Evolutionary conservation across 2,113 vertebrate species (phyloP).

Genomic region (Ploceus nigricollis): DNA sequence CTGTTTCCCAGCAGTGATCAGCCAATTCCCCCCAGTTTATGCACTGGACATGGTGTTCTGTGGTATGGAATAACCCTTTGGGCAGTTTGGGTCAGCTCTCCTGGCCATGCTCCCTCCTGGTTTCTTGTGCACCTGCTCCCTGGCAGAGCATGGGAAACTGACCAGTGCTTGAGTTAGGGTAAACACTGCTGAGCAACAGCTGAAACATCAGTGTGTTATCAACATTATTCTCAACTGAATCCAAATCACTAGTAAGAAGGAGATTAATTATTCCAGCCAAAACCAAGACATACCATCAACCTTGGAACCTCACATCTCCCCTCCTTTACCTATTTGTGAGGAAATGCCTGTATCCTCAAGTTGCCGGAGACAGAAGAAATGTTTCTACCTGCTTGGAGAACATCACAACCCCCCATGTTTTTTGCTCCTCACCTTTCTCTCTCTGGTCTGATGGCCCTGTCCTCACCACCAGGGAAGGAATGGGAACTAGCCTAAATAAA

Average conservation of each 20-base stretch:
- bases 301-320: background rate
- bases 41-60: background rate
- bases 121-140: background rate
- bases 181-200: background rate
- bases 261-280: background rate
- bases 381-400: background rate
- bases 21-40: background rate
- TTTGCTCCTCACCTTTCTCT: background rate
- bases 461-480: background rate
- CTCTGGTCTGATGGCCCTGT: background rate
- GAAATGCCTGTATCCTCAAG: background rate
- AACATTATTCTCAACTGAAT: background rate
- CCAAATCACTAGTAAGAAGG: background rate
- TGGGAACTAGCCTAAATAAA: background rate
- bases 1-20: background rate
- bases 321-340: background rate
- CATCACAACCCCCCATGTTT: background rate
- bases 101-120: background rate
- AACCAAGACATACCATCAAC: background rate
- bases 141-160: background rate
- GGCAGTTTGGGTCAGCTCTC: background rate
- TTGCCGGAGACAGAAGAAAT: background rate
- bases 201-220: background rate
- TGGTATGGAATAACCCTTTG: background rate
- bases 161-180: too few species aligned